Conservation (phyloP, 2,888 invertebrate species). For the Cyclophora albipunctata region DNA sequence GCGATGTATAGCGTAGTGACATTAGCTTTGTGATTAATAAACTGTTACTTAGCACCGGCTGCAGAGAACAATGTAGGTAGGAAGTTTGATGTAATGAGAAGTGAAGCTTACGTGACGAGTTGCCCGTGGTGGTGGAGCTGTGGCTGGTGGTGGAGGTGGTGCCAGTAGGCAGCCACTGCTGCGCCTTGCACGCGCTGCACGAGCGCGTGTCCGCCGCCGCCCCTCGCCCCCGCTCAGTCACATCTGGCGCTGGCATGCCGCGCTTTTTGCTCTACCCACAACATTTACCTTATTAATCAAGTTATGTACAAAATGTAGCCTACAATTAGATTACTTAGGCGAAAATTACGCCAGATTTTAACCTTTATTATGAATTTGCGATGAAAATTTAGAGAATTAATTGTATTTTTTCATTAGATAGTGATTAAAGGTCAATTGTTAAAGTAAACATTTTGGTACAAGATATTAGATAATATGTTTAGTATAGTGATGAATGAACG, state of each 20-base stretch:
- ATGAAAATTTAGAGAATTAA: too few species aligned
- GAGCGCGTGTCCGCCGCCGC: constrained; percentile 26
- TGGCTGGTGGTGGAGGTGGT: constrained; percentile 72
- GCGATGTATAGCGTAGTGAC: too few species aligned
- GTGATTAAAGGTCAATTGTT: too few species aligned
- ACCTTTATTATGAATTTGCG: too few species aligned
- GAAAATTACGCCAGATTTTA: too few species aligned
- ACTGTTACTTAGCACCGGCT: background rate
- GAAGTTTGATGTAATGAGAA: background rate
- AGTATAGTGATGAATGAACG: constrained; percentile 19
- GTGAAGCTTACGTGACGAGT: constrained; percentile 71
- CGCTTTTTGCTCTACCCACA: constrained; percentile 57
- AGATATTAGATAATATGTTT: too few species aligned
- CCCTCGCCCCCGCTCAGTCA: constrained; percentile 62
- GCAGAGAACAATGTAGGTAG: background rate
- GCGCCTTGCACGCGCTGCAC: constrained; percentile 55
- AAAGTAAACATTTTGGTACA: too few species aligned
- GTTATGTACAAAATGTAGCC: too few species aligned
- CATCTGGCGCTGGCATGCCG: constrained; percentile 75
- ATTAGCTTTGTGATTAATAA: too few species aligned
- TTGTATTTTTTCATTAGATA: too few species aligned
- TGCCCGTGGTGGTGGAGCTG: constrained; percentile 77
- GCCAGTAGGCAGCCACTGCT: constrained; percentile 65
- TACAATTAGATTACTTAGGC: too few species aligned
- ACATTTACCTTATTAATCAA: constrained; percentile 6